Percentiles rank a stretch among this genome's conserved stretches.
These are phyloP conservation scores for Palloptera scutellata DNA, from an alignment of 2,888 invertebrate genomes.

Conservation along the genomic window DNA sequence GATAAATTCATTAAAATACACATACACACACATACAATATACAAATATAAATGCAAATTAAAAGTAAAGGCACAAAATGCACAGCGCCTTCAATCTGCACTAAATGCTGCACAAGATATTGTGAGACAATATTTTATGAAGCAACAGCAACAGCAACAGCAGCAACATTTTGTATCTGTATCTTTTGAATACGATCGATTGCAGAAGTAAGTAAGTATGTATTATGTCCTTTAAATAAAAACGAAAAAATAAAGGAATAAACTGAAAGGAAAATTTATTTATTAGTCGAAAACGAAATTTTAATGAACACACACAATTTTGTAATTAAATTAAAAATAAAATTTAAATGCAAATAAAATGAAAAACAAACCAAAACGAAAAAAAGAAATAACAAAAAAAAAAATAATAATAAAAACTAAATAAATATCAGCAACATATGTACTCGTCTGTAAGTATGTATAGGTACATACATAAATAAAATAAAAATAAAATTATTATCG, in stretches of 20 bases:
- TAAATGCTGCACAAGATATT: slow-evolving; percentile 4
- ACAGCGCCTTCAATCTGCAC: neutral
- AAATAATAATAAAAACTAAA: neutral
- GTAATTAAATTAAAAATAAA: slow-evolving; percentile 25
- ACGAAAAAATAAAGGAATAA: no score
- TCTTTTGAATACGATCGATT: no score
- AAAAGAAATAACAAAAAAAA: neutral
- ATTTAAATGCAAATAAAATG: neutral
- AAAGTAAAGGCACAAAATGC: neutral
- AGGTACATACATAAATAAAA: neutral
- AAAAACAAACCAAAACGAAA: neutral
- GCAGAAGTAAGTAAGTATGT: no score
- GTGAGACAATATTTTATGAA: slow-evolving; percentile 5
- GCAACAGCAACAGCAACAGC: slow-evolving; percentile 7
- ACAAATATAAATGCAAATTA: neutral
- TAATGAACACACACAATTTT: slow-evolving; percentile 53
- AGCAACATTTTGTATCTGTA: neutral
- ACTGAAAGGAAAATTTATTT: slow-evolving; percentile 51
- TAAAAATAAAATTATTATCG: neutral
- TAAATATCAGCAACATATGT: neutral
- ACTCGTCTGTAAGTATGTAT: neutral
- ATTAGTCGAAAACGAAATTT: slow-evolving; percentile 61
- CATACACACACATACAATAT: no score
- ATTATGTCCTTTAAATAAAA: no score
- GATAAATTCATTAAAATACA: neutral